Conservation (phyloP, 2,888 invertebrate species). For the Caenorhabditis afra region DNA sequence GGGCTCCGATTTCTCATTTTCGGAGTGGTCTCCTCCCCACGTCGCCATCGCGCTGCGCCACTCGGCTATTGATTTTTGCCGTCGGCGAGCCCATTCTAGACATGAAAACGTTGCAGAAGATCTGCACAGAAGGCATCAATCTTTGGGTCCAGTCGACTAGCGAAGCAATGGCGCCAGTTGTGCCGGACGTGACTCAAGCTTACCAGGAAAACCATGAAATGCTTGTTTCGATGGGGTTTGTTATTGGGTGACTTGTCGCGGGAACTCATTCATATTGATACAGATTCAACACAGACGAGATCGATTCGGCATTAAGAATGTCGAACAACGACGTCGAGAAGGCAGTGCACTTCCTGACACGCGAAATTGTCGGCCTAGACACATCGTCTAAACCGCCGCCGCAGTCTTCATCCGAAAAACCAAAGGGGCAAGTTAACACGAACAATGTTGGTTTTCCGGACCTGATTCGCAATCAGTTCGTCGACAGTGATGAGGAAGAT, state of each 20-base stretch:
- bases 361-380: constrained; percentile 55
- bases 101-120: constrained; percentile 28
- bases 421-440: not conserved
- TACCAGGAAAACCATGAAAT: constrained; percentile 51
- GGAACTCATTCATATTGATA: not conserved
- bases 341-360: constrained; percentile 50
- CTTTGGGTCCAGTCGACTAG: constrained; percentile 52
- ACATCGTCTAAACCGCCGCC: constrained; percentile 16
- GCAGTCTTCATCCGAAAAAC: constrained; percentile 15
- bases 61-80: constrained; percentile 2
- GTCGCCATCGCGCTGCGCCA: not conserved
- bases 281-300: constrained; percentile 51
- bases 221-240: constrained; percentile 49
- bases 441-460: constrained; percentile 2
- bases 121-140: constrained; percentile 54
- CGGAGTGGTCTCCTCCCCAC: not conserved
- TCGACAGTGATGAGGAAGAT: constrained; percentile 59
- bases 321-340: constrained; percentile 57
- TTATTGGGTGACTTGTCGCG: not conserved
- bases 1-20: constrained; percentile 5
- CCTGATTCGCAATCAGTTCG: constrained; percentile 13
- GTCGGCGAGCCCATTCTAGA: not conserved
- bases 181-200: constrained; percentile 19
- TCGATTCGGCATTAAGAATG: constrained; percentile 47
- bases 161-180: constrained; percentile 2